Conservation (phyloP, 1,140 invertebrate genomes). For the Drosophila bocqueti region DNA sequence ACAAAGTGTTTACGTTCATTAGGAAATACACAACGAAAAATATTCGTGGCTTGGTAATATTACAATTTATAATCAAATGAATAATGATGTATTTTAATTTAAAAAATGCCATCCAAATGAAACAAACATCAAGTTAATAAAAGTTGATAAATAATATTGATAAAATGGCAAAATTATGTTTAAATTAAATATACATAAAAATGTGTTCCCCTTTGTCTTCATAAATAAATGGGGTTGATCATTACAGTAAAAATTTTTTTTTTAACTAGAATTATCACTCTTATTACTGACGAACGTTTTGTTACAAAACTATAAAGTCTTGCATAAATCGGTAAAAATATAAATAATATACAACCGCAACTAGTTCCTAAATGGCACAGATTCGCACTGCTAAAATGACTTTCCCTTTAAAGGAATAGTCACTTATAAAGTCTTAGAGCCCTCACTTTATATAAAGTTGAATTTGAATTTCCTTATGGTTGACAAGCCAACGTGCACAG, state of each 20-base stretch:
- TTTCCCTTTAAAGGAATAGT: not conserved
- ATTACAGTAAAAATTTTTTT: not conserved
- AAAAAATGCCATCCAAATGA: not conserved
- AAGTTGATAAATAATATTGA: no score
- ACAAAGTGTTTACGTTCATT: conserved; percentile 70
- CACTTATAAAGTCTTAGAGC: not conserved
- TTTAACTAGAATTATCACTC: not conserved
- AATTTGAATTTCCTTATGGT: not conserved
- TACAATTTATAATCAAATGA: not conserved
- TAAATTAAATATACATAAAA: no score
- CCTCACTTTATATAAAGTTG: not conserved
- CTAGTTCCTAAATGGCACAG: not conserved
- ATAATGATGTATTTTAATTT: not conserved
- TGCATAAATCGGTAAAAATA: not conserved
- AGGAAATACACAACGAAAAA: conserved; percentile 19
- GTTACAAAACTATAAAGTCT: no score
- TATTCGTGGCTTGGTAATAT: no score
- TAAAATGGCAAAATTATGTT: no score
- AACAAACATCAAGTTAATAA: not conserved
- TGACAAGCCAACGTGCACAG: not conserved
- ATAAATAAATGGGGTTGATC: not conserved
- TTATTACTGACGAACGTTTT: not conserved
- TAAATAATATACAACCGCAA: not conserved
- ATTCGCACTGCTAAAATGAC: not conserved
- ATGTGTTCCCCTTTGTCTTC: no score